Evolutionary conservation across 2,113 vertebrate genomes (phyloP).

Genomic region (Poecilia latipinna): DNA sequence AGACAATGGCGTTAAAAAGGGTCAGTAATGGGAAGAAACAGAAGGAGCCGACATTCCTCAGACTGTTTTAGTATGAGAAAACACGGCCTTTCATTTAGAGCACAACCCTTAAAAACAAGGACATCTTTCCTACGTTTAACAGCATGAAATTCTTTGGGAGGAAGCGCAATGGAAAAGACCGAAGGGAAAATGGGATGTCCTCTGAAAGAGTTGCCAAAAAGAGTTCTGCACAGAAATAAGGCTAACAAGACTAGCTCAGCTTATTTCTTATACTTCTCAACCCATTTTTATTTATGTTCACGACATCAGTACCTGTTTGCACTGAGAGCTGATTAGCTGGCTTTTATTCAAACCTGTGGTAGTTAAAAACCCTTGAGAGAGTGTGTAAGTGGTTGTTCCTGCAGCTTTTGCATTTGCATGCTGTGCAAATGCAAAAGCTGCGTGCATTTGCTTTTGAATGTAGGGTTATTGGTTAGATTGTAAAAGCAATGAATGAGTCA

Average conservation of each 20-base stretch:
- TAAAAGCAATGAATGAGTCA: constrained; percentile 27
- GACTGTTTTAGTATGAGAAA: constrained; percentile 29
- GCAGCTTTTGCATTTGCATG: constrained; percentile 1
- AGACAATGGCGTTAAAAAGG: constrained; percentile 8
- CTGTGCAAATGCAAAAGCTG: no score
- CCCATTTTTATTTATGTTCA: constrained; percentile 18
- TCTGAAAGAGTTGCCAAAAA: constrained; percentile 48
- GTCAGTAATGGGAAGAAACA: constrained; percentile 8
- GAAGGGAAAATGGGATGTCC: constrained; percentile 51
- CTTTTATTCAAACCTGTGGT: constrained; percentile 8
- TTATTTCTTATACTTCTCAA: constrained; percentile 11
- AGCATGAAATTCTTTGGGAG: constrained; percentile 10
- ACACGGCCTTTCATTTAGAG: constrained; percentile 20
- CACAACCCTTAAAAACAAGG: constrained; percentile 15
- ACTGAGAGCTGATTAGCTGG: constrained; percentile 1
- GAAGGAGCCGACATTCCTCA: constrained; percentile 27
- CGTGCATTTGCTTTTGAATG: constrained; percentile 6
- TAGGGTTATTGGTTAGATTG: constrained; percentile 25
- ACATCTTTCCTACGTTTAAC: constrained; percentile 8
- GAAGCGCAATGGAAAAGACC: constrained; percentile 6
- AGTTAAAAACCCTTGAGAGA: constrained; percentile 10
- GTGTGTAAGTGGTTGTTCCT: neutral
- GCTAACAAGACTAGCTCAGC: constrained; percentile 38
- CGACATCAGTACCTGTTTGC: neutral
- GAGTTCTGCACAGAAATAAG: constrained; percentile 43